Evolutionary conservation across 2,888 invertebrate genomes (phyloP).

Genomic region (Luperina testacea): DNA sequence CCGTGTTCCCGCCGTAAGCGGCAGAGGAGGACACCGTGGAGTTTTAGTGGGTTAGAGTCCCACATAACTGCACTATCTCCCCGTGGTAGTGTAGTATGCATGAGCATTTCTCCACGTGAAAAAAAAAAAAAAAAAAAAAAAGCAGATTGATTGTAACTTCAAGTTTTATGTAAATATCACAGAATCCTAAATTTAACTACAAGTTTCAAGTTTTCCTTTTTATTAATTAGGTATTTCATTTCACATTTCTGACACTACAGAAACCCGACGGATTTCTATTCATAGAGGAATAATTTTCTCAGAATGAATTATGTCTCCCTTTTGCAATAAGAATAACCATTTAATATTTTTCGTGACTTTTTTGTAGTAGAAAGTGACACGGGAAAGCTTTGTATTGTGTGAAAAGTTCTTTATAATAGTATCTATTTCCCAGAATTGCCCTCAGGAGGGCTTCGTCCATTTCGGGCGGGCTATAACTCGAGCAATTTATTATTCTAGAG

Average conservation of each 20-base stretch:
- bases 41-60: no score
- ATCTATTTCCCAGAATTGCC: constrained; percentile 51
- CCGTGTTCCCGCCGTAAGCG: no score
- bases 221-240: constrained; percentile 31
- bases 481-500: constrained; percentile 59
- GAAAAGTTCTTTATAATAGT: constrained; percentile 49
- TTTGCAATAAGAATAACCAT: constrained; percentile 19
- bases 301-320: constrained; percentile 1
- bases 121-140: no score
- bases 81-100: no score
- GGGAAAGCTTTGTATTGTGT: constrained; percentile 34
- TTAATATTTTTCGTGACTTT: constrained; percentile 26
- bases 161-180: constrained; percentile 1
- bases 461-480: constrained; percentile 44
- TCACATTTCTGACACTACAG: constrained; percentile 21
- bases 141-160: neutral
- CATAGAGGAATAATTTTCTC: constrained; percentile 10
- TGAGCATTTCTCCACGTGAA: no score
- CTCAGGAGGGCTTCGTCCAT: constrained; percentile 52
- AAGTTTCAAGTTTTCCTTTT: constrained; percentile 14
- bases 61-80: no score
- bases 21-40: no score
- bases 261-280: constrained; percentile 17
- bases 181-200: constrained; percentile 16
- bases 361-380: constrained; percentile 29